Evolutionary conservation across 2,797 vertebrate genomes (phyloP).

Genomic region (Brachyrhaphis roseni): DNA sequence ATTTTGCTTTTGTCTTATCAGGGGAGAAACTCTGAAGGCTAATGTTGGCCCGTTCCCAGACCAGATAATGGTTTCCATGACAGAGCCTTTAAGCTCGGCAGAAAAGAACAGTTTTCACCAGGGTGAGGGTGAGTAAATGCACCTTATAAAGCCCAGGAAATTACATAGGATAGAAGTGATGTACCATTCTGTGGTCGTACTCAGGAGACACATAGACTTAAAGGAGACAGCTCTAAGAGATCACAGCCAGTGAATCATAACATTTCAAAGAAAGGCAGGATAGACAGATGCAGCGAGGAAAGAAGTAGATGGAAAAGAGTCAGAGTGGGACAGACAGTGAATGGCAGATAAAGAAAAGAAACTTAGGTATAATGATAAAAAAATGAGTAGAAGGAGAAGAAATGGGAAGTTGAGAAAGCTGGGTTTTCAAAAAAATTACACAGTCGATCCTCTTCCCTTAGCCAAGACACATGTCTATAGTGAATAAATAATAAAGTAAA

Average conservation of each 20-base stretch:
- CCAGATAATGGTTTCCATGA: conserved; percentile 80
- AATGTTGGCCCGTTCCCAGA: conserved; percentile 64
- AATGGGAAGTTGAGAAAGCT: conserved; percentile 26
- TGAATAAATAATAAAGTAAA: conserved; percentile 69
- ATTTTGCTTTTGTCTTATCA: conserved; percentile 57
- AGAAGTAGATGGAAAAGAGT: conserved; percentile 45
- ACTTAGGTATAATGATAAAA: conserved; percentile 44
- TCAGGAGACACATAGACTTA: conserved; percentile 73
- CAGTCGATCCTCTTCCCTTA: conserved; percentile 37
- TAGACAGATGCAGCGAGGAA: conserved; percentile 40
- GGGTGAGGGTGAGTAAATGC: conserved; percentile 73
- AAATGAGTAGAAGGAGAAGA: conserved; percentile 17
- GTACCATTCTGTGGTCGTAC: conserved; percentile 70
- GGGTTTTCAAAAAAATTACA: conserved; percentile 41
- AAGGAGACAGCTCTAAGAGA: conserved; percentile 69
- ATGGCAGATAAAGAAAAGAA: conserved; percentile 51
- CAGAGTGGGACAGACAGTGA: conserved; percentile 37
- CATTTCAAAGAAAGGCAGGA: conserved; percentile 63
- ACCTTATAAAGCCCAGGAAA: conserved; percentile 80
- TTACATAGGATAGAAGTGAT: conserved; percentile 78
- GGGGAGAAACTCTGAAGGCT: conserved; percentile 57
- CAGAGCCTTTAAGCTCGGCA: conserved; percentile 58
- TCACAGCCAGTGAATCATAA: conserved; percentile 75
- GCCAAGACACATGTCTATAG: conserved; percentile 63
- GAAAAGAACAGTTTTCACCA: conserved; percentile 65